Base-by-base conservation (phyloP, 1,140 invertebrate genomes). In the Rhopalosiphum padi region DNA sequence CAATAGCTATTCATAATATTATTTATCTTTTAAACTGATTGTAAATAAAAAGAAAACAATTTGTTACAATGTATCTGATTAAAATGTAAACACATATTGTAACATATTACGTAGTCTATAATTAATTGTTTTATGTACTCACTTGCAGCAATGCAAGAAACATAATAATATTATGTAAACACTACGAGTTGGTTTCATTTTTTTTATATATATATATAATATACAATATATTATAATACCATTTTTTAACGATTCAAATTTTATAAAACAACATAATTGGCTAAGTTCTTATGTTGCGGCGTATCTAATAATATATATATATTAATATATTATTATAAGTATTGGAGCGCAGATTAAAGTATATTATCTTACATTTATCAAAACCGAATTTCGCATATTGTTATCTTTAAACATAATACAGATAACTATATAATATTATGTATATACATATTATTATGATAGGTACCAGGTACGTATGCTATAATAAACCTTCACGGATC, bases 81-180 rank as follows among this genome's bases (percentile, higher is more conserved):
- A 68, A 30, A 68, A 68, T 68, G 60, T 68, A 68, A 68, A 68
- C 60, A 68, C 11, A 68, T 68, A 68, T 68, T 30, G 30, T 68
- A 68, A 68, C 30, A 15, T 68, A 55, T 6, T 6, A 9, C 3
- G 25, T 68, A 30, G 60, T 68, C 60, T 68, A 68, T 68, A 68
- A n/a, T 68, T 68, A 68, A 68, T 68, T 30, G 60, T 68, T 68
- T 68, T 60, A 15, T 68, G n/a, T 68, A n/a, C 30, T 4, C 60
- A 30, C 60, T 68, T 30, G 30, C 9, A 60, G 11, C 55, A 60
- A 60, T 60, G 55, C 9, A 30, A 30, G 55, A 68, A 68, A 68
- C 60, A 68, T 68, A 68, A 68, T 68, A 68, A 68, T 68, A 68
- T n/a, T 68, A n/a, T 68, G n/a, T 68, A 68, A 68, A 68, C 60